These are phyloP conservation scores for Gorilla gorilla DNA, from an alignment of 2,113 vertebrate species.

Conservation along the genomic window DNA sequence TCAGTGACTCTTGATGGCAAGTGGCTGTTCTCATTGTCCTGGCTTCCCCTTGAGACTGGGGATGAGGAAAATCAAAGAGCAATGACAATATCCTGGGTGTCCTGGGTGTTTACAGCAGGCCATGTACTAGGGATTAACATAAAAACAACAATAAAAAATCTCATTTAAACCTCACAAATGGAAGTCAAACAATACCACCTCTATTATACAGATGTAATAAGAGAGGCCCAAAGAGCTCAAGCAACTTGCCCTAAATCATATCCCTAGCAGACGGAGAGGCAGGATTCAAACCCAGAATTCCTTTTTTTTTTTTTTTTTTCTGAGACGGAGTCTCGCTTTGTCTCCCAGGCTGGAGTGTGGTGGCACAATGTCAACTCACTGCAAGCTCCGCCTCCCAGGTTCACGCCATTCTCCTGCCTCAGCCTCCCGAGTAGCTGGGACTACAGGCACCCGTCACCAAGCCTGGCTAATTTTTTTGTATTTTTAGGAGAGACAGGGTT, in stretches of 20 bases:
- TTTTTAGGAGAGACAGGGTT: too few species aligned
- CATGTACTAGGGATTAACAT: not conserved
- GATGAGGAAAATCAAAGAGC: not conserved
- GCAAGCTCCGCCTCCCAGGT: too few species aligned
- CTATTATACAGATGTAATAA: not conserved
- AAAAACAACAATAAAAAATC: not conserved
- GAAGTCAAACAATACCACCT: not conserved
- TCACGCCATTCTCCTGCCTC: too few species aligned
- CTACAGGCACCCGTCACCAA: too few species aligned
- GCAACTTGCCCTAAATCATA: not conserved
- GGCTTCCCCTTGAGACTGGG: not conserved
- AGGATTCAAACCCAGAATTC: not conserved
- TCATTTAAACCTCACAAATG: not conserved
- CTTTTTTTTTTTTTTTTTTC: too few species aligned
- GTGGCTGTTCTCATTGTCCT: not conserved
- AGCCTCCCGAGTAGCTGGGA: too few species aligned
- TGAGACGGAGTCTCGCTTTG: too few species aligned
- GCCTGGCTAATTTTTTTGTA: too few species aligned
- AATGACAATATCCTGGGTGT: not conserved
- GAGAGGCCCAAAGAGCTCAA: not conserved
- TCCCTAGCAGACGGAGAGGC: not conserved
- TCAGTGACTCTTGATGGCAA: not conserved
- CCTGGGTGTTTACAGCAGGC: not conserved
- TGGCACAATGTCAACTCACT: too few species aligned
- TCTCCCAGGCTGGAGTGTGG: too few species aligned